phyloP scores from a whole-genome alignment of 2,888 invertebrate genomes.

The Tetanocera ferruginea region DNA sequence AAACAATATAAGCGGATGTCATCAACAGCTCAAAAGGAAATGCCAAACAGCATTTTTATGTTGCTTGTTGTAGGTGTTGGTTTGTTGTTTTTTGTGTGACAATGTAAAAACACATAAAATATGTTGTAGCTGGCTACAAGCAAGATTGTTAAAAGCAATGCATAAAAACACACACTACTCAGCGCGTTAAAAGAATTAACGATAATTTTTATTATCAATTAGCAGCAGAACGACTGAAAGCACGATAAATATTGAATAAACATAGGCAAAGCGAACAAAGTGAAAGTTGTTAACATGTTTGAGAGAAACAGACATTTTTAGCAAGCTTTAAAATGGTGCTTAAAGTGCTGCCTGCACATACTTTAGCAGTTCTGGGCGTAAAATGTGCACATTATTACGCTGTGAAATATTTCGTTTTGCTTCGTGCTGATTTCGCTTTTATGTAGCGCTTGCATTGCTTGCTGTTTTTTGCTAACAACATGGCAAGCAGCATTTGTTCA shows the following conservation, averaged over 20 bases:
- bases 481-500: background rate
- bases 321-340: background rate
- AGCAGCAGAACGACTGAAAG: slow-evolving; percentile 15
- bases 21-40: too few species aligned
- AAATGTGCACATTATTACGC: background rate
- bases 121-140: too few species aligned
- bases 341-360: background rate
- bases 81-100: too few species aligned
- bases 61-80: background rate
- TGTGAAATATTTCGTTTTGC: background rate
- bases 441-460: background rate
- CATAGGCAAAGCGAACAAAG: background rate
- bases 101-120: background rate
- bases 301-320: background rate
- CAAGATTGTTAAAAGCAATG: too few species aligned
- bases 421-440: background rate
- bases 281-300: background rate
- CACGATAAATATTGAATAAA: background rate
- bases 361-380: background rate
- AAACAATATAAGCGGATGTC: too few species aligned
- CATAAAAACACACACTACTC: background rate
- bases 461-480: background rate
- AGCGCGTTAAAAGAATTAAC: slow-evolving; percentile 40
- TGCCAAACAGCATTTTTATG: background rate
- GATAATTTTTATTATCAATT: slow-evolving; percentile 52